Conservation (phyloP, 2,113 vertebrate genomes). For the Miniopterus natalensis region DNA sequence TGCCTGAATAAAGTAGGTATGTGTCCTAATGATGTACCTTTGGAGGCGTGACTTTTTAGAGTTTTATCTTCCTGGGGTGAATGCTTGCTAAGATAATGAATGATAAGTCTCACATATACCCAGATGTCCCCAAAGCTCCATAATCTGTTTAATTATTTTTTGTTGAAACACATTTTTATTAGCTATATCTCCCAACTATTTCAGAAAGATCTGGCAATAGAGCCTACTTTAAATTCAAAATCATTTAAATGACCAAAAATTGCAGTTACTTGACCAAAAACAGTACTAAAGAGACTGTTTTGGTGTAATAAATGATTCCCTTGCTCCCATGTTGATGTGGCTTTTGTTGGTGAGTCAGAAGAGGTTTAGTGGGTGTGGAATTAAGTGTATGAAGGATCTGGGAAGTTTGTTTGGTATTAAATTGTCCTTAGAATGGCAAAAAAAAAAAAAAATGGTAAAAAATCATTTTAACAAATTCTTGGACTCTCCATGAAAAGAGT, state of each 20-base stretch:
- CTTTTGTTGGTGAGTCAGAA: constrained; percentile 68
- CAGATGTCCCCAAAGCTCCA: not conserved
- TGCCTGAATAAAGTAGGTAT: not conserved
- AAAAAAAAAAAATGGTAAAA: not conserved
- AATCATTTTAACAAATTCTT: constrained; percentile 53
- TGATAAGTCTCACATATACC: not conserved
- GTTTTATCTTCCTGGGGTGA: not conserved
- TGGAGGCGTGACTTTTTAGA: not conserved
- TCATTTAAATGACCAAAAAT: constrained; percentile 24
- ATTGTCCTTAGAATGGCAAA: constrained; percentile 56
- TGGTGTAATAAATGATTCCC: not conserved
- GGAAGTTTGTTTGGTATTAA: constrained; percentile 54
- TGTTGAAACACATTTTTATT: constrained; percentile 38
- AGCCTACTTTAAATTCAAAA: constrained; percentile 42
- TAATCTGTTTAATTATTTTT: constrained; percentile 1
- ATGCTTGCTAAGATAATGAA: not conserved
- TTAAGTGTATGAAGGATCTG: constrained; percentile 3
- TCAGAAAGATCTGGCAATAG: constrained; percentile 49
- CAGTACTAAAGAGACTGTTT: constrained; percentile 9
- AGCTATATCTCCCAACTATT: not conserved
- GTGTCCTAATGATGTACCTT: not conserved
- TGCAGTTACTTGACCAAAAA: not conserved
- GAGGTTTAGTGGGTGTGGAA: constrained; percentile 32
- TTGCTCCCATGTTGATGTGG: not conserved
- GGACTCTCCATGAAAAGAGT: not conserved